Evolutionary conservation across 1,140 invertebrate species (phyloP).

Genomic region (Branchinecta lindahli): DNA sequence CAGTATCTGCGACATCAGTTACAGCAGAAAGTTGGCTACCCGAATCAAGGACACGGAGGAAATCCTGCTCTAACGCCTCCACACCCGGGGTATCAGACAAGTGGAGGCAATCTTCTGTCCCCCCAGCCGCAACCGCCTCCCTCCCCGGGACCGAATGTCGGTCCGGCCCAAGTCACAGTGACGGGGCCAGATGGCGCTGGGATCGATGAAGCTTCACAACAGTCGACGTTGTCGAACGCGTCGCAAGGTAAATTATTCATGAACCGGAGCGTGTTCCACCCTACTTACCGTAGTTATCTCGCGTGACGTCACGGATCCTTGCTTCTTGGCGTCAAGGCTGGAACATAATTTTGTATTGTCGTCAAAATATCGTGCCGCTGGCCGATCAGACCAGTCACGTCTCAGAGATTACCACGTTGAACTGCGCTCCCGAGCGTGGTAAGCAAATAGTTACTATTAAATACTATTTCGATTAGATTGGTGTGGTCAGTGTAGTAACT

Average conservation of each 20-base stretch:
- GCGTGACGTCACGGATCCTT: too few relatives aligned
- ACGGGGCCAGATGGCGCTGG: conserved; percentile 71
- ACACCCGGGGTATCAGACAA: conserved; percentile 34
- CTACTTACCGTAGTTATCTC: too few relatives aligned
- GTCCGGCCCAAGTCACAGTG: conserved; percentile 62
- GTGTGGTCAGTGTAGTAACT: too few relatives aligned
- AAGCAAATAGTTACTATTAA: too few relatives aligned
- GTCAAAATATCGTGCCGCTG: too few relatives aligned
- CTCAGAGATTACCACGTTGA: background rate
- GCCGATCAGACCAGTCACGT: too few relatives aligned
- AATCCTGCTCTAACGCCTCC: conserved; percentile 22
- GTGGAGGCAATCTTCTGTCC: conserved; percentile 36
- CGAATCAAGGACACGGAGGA: conserved; percentile 22
- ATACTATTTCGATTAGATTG: too few relatives aligned
- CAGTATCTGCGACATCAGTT: conserved; percentile 48
- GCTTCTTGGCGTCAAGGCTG: too few relatives aligned
- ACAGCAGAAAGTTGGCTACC: conserved; percentile 27
- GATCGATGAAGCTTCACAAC: conserved; percentile 74
- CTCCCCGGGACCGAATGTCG: conserved; percentile 31
- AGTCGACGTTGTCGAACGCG: conserved; percentile 75
- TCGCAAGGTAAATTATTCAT: conserved; percentile 48
- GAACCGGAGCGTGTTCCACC: too few relatives aligned
- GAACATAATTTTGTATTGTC: too few relatives aligned
- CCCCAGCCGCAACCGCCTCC: conserved; percentile 26
- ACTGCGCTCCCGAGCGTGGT: background rate